Base-by-base conservation (phyloP, 35 echinoderm and acorn worm species). In the Apostichopus californicus region DNA sequence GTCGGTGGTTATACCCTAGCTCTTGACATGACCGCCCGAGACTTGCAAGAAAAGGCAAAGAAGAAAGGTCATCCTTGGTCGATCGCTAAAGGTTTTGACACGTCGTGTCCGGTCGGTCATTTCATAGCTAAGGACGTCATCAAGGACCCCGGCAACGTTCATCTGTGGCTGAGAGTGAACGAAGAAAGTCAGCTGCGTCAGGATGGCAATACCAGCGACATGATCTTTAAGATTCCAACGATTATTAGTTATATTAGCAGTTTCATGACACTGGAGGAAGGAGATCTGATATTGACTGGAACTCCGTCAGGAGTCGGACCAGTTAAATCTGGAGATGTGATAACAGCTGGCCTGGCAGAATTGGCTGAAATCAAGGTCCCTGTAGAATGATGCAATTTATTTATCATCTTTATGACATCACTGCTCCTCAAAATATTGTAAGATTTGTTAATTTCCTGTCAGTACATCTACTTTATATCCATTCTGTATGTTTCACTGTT, bases 1-100 rank as follows among this genome's bases (percentile, higher is more conserved):
- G 81, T 94, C 2, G 93, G 94, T 54, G 95, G 95, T 6, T 98
- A 98, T 26, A 91, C 95, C 17, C 80, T 98, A 11, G 97, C 93
- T 6, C 81, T 98, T 9, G 97, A 98, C 88, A 98, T 98, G 97
- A 98, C 97, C 6, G 95, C 95, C 17, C 90, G 97, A 68, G 93
- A 98, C 86, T 72, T 98, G 20, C 97, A 98, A 79, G 95, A 96
- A 59, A 91, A 77, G 11, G 86, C 91, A 25, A 98, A 98, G 91
- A 92, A 90, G 55, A 98, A 98, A 88, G 93, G 95, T 64, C 95
- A 94, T 52, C 97, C 97, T 0, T 98, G 97, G 95, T 94, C 93
- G 18, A 73, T 96, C 21, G 95, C 97, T 5, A 98, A 98, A 81
- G 95, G 91, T 22, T 98, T 98, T 55, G 95, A 98, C 78, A 98